Evolutionary conservation across 2,888 invertebrate genomes (phyloP).

Genomic region (Acanthosoma haemorrhoidale): DNA sequence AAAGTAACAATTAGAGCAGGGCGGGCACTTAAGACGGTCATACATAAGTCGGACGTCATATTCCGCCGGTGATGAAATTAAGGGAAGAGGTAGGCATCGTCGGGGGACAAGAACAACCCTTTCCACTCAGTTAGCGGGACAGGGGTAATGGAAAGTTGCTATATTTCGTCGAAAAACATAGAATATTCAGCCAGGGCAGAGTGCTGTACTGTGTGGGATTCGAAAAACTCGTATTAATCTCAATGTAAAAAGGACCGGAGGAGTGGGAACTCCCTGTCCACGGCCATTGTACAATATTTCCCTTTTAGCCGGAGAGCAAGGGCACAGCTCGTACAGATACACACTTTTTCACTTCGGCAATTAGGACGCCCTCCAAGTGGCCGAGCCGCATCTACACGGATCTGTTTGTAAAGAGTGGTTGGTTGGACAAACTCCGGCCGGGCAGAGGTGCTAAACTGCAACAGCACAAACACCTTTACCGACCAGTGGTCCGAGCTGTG

Average conservation of each 20-base stretch:
- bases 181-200: constrained; percentile 7
- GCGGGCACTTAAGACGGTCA: not conserved
- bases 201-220: constrained; percentile 5
- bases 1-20: not conserved
- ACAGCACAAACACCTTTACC: not conserved
- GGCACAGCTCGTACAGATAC: not conserved
- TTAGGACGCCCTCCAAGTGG: not conserved
- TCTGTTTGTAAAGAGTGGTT: no score
- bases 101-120: constrained; percentile 5
- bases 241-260: not conserved
- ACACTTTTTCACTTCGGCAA: constrained; percentile 10
- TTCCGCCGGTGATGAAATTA: not conserved
- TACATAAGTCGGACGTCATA: not conserved
- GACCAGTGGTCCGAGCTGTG: not conserved
- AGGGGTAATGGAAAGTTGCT: not conserved
- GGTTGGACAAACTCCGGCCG: no score
- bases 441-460: not conserved
- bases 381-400: not conserved
- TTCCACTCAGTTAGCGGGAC: constrained; percentile 1
- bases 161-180: constrained; percentile 14
- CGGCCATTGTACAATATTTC: not conserved
- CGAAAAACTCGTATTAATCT: constrained; percentile 10
- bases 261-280: not conserved
- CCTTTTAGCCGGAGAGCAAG: not conserved
- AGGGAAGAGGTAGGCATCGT: not conserved